Percentiles rank a stretch among this genome's conserved stretches.
Conservation (phyloP, 2,888 invertebrate genomes). For the Lasioglossum pauxillum region DNA sequence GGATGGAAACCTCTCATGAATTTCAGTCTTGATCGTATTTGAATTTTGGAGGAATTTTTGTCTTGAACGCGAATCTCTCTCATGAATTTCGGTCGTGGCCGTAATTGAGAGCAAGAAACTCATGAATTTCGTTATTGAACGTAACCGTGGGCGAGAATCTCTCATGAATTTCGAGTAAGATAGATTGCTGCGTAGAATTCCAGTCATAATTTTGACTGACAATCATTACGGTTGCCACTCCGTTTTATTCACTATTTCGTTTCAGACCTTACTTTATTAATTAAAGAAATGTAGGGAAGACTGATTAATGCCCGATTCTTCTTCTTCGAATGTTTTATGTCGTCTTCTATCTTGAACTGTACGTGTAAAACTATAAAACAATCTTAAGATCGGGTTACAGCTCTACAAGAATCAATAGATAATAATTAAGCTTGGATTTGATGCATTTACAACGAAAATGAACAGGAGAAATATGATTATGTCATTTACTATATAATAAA, state of each 20-base stretch:
- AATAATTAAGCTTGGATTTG: background rate
- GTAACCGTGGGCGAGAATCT: background rate
- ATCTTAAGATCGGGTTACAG: background rate
- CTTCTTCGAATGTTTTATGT: background rate
- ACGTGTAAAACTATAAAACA: background rate
- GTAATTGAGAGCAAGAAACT: constrained; percentile 5
- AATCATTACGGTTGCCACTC: background rate
- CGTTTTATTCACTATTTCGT: background rate
- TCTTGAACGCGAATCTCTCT: background rate
- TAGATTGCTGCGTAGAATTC: background rate
- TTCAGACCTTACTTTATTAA: background rate
- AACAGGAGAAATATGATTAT: background rate
- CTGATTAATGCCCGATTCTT: background rate
- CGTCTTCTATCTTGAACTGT: background rate
- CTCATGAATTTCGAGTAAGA: constrained; percentile 2
- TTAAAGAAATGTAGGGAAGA: background rate
- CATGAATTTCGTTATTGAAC: constrained; percentile 7
- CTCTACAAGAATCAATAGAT: background rate
- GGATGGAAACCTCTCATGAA: background rate
- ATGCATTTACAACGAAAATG: background rate
- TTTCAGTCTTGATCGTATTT: background rate
- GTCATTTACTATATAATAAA: background rate
- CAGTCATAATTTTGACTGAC: background rate
- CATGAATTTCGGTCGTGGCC: background rate
- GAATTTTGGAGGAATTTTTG: background rate